Evolutionary conservation across 2,888 invertebrate species (phyloP), one percentile per base, ranked within the genome.

Genomic region (Napeogenes sylphis): DNA sequence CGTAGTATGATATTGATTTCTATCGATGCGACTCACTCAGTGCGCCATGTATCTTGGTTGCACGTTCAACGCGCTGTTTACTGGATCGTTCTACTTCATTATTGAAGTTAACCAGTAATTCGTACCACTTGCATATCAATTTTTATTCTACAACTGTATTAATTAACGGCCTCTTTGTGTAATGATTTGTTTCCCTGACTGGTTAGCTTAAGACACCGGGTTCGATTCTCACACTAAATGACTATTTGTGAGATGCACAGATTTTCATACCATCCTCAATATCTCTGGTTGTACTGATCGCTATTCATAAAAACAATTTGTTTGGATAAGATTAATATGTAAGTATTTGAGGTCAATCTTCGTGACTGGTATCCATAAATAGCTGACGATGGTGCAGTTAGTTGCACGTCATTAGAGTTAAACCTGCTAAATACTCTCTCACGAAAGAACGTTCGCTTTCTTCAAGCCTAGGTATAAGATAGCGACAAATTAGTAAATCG

Each of bases 31-130:
- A 57, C 55, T 66, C 65, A 57, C 62, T 67, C 61, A 62, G 62
- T 65, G 62, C 55, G 38, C 67, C 66, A 68, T 68, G 68, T 68
- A 68, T 69, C 70, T 67, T 65, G 61, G 67, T 67, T 64, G 64
- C 65, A 59, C 61, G 68, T 62, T 56, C 64, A 54, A 55, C 60
- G n/a, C 57, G 59, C 63, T 59, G 60, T 61, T 61, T 58, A 64
- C 58, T 58, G 21, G 21, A 21, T 21, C 21, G 21, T 21, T 68
- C 62, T 51, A 64, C 57, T 67, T 67, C 59, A 58, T 69, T 65
- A 65, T 64, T 61, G 60, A 51, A 56, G 58, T 64, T 62, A 67
- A 62, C 61, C 65, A 62, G 56, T 61, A 55, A 56, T 62, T 59
- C 61, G 62, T 59, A 55, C 54, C 57, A 62, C 55, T 58, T 54